Evolutionary conservation across 2,113 vertebrate species (phyloP).

Genomic region (Rhinopomastus cyanomelas): DNA sequence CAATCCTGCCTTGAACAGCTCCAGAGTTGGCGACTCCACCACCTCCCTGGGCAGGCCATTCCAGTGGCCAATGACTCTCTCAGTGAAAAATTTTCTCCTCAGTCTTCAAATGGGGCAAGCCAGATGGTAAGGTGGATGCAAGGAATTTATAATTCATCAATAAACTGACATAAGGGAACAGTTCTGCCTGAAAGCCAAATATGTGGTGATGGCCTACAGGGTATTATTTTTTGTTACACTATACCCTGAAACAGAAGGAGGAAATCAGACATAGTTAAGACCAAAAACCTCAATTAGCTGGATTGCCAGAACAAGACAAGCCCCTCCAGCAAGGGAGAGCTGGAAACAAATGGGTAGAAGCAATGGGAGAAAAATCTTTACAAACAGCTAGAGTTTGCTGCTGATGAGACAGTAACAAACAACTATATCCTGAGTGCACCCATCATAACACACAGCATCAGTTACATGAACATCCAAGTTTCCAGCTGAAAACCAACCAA

Average conservation of each 20-base stretch:
- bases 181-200: background rate
- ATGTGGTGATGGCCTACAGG: background rate
- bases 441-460: background rate
- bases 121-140: background rate
- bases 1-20: too few species aligned
- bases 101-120: background rate
- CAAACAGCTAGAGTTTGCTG: background rate
- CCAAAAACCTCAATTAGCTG: background rate
- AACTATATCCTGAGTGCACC: background rate
- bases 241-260: background rate
- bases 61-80: too few species aligned
- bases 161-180: background rate
- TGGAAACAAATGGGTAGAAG: rapidly evolving
- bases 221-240: background rate
- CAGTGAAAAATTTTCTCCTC: too few species aligned
- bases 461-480: rapidly evolving
- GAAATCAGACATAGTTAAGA: background rate
- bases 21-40: too few species aligned
- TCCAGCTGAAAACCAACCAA: background rate
- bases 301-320: background rate
- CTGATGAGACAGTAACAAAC: background rate
- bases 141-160: background rate
- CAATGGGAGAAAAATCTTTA: background rate
- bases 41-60: too few species aligned
- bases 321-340: background rate